These are phyloP conservation scores for Crocodylus rhombifer DNA, from an alignment of 2,797 vertebrate species.

Conservation along the genomic window DNA sequence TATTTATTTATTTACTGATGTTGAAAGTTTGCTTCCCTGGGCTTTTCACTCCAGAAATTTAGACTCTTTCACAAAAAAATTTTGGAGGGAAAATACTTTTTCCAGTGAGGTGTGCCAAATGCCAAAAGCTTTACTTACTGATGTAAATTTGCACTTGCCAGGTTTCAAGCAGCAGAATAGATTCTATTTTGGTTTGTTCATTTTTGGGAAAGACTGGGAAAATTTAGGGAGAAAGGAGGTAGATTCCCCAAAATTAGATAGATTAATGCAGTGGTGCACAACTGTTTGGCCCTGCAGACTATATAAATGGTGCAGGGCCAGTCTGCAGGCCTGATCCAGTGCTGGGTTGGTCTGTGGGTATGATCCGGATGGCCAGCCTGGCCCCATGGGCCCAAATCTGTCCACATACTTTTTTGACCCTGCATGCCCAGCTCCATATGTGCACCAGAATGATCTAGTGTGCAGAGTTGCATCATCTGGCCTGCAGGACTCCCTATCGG, in stretches of 20 bases:
- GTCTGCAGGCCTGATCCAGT: too few species aligned
- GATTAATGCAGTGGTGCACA: too few species aligned
- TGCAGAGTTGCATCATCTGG: too few species aligned
- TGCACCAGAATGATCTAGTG: too few species aligned
- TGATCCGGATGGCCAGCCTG: too few species aligned
- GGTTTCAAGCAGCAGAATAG: neutral
- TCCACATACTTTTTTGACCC: too few species aligned
- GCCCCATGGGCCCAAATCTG: too few species aligned
- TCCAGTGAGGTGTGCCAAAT: neutral
- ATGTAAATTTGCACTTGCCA: neutral
- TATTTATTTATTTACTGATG: neutral
- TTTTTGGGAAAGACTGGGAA: neutral
- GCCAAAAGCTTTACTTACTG: neutral
- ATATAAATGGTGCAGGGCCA: too few species aligned
- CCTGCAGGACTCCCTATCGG: too few species aligned
- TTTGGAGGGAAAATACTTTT: neutral
- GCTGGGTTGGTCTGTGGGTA: too few species aligned
- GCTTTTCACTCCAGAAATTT: neutral
- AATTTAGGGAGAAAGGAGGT: neutral
- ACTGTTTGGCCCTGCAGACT: too few species aligned
- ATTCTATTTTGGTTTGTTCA: neutral
- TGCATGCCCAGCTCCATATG: too few species aligned
- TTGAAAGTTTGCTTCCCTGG: neutral
- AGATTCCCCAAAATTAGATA: neutral
- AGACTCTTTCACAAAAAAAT: neutral